Conservation (phyloP, 2,113 vertebrate genomes). For the Zosterops lateralis region DNA sequence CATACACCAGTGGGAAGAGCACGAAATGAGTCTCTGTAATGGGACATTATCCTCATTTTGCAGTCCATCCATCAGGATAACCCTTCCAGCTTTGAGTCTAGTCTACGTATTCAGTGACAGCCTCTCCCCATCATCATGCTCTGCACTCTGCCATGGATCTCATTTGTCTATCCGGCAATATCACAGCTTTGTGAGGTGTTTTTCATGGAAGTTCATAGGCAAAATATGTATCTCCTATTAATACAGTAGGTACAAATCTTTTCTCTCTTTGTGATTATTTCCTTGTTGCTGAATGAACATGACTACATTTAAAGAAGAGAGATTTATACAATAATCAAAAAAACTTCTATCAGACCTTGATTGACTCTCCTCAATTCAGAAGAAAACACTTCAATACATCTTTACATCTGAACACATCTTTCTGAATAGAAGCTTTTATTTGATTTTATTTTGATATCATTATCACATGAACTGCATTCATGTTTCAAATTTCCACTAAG, state of each 20-base stretch:
- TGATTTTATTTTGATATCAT: background rate
- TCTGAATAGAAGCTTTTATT: background rate
- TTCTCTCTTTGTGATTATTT: background rate
- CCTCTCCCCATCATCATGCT: background rate
- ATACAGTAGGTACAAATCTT: background rate
- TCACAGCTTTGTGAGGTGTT: background rate
- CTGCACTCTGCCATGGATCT: background rate
- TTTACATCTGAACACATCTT: background rate
- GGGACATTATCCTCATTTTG: background rate
- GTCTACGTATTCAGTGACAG: background rate
- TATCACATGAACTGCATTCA: background rate
- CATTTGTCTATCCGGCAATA: background rate
- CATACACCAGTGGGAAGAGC: background rate
- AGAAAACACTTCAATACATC: background rate
- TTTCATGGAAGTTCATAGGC: background rate
- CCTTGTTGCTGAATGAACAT: background rate
- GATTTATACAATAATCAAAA: background rate
- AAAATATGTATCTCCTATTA: background rate
- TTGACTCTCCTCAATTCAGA: background rate
- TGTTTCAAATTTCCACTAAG: background rate
- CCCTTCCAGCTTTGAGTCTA: background rate
- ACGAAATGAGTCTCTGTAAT: background rate
- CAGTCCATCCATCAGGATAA: background rate
- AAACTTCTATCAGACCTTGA: background rate
- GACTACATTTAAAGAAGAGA: background rate